phyloP scores from a whole-genome alignment of 2,113 vertebrate genomes.

The Toxostoma redivivum region DNA sequence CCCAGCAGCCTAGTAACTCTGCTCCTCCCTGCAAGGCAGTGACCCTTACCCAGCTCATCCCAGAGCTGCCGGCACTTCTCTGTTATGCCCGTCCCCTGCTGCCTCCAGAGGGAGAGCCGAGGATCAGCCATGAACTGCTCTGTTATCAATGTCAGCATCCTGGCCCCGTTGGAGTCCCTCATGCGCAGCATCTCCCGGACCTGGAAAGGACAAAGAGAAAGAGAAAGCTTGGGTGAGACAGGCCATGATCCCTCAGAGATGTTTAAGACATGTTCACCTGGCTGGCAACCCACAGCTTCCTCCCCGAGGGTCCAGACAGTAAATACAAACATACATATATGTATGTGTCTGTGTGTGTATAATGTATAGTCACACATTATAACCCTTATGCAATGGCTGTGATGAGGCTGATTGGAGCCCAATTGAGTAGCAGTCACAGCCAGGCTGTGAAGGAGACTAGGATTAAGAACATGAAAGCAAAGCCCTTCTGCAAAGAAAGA shows the following conservation, averaged over 20 bases:
- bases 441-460: background rate
- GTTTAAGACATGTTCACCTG: background rate
- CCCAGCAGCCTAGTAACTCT: background rate
- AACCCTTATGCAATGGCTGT: background rate
- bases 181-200: slow-evolving; percentile 98
- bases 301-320: background rate
- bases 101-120: slow-evolving; percentile 94
- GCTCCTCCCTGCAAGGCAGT: background rate
- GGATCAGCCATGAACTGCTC: slow-evolving; percentile 99
- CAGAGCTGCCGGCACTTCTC: slow-evolving; percentile 98
- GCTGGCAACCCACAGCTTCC: background rate
- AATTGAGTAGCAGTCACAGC: background rate
- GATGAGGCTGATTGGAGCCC: background rate
- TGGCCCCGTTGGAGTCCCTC: slow-evolving; percentile 96
- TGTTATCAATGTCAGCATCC: slow-evolving; percentile 96
- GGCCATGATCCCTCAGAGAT: background rate
- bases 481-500: background rate
- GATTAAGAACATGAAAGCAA: background rate
- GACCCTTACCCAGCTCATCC: slow-evolving; percentile 88
- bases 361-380: rapidly evolving
- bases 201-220: slow-evolving; percentile 58
- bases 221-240: background rate
- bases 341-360: too few species aligned
- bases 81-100: slow-evolving; percentile 97
- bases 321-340: background rate